Conservation (phyloP, 2,113 vertebrate species). For the Arizona elegans region DNA sequence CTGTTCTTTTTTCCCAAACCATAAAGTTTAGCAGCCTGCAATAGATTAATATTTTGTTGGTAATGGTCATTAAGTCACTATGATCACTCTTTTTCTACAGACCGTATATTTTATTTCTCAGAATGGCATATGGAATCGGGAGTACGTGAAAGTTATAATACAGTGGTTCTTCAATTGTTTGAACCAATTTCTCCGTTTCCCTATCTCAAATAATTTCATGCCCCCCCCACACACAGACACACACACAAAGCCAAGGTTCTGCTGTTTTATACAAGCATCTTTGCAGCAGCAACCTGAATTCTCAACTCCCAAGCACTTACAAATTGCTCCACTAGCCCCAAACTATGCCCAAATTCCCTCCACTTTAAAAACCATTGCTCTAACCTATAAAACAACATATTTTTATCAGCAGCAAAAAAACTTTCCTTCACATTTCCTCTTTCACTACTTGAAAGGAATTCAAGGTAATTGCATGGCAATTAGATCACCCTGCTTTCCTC, state of each 20-base stretch:
- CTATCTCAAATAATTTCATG: background rate
- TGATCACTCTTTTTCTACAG: background rate
- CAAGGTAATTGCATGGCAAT: background rate
- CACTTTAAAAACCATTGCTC: background rate
- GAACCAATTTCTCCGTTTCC: background rate
- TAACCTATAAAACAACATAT: background rate
- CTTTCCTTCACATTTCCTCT: background rate
- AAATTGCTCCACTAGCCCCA: background rate
- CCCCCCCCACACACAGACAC: background rate
- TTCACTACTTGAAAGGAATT: background rate
- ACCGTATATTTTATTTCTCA: background rate
- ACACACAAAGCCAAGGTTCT: background rate
- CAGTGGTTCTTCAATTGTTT: background rate
- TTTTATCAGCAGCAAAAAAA: background rate
- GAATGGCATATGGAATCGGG: background rate
- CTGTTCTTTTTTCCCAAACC: background rate
- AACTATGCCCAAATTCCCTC: background rate
- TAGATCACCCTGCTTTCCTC: background rate
- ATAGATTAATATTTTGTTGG: constrained; percentile 15
- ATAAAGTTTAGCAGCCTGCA: background rate
- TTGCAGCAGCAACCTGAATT: background rate
- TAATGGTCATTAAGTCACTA: background rate
- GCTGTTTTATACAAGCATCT: background rate
- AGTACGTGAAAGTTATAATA: background rate
- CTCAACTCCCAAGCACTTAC: background rate